These are phyloP conservation scores for Caenorhabditis panamensis DNA, from an alignment of 2,888 invertebrate genomes.

Conservation along the genomic window DNA sequence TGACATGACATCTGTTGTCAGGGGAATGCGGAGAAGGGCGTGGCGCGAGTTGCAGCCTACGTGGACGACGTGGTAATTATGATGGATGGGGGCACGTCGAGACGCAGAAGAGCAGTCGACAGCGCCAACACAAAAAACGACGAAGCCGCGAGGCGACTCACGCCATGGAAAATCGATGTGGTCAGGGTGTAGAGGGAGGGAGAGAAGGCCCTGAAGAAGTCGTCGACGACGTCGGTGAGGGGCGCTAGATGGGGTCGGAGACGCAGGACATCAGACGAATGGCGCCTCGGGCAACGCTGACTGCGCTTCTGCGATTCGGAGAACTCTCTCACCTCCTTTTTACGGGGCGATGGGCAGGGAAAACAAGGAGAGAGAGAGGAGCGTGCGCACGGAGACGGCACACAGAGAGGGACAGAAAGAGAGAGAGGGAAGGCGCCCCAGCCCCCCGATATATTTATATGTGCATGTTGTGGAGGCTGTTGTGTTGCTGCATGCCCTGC, in stretches of 20 bases:
- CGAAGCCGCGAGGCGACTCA: slow-evolving; percentile 11
- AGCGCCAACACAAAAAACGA: slow-evolving; percentile 39
- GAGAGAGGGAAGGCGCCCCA: slow-evolving; percentile 31
- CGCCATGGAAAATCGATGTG: slow-evolving; percentile 54
- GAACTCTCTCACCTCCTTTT: slow-evolving; percentile 42
- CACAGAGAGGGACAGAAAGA: slow-evolving; percentile 12
- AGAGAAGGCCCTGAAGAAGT: slow-evolving; percentile 26
- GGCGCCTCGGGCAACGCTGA: slow-evolving; percentile 53
- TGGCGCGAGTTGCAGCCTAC: slow-evolving; percentile 36
- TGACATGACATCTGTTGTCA: slow-evolving; percentile 37
- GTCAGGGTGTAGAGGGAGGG: slow-evolving; percentile 19
- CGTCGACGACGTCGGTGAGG: slow-evolving; percentile 33
- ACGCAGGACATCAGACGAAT: slow-evolving; percentile 50
- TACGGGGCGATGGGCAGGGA: slow-evolving; percentile 43
- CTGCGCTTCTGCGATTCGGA: slow-evolving; percentile 46
- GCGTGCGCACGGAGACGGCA: slow-evolving; percentile 12
- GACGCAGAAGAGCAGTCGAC: slow-evolving; percentile 34
- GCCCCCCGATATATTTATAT: slow-evolving; percentile 54
- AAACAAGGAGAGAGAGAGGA: slow-evolving; percentile 51
- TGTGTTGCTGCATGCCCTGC: slow-evolving; percentile 19
- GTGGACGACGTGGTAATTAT: slow-evolving; percentile 58
- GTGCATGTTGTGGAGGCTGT: slow-evolving; percentile 55
- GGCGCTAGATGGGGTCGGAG: slow-evolving; percentile 8
- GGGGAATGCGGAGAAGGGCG: slow-evolving; percentile 32
- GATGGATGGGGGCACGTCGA: slow-evolving; percentile 24